Percentiles rank a stretch among this genome's conserved stretches.
Conservation (phyloP, 2,113 vertebrate species). For the Polyodon spathula region DNA sequence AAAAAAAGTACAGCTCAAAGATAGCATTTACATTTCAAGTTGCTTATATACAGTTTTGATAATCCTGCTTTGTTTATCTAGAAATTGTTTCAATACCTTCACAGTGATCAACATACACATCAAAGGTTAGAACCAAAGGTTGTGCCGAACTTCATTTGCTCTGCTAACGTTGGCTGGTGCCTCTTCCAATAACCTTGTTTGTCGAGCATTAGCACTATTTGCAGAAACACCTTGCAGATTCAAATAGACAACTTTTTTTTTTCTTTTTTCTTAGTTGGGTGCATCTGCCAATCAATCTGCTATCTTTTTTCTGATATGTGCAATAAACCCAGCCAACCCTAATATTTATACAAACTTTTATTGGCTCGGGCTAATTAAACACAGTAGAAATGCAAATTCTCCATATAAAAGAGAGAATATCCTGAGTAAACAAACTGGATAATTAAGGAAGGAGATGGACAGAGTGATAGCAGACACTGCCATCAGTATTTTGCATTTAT, state of each 20-base stretch:
- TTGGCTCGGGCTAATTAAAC: constrained; percentile 52
- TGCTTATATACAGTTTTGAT: constrained; percentile 34
- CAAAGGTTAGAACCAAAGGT: too few relatives aligned
- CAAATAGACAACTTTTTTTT: constrained; percentile 58
- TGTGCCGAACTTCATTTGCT: constrained; percentile 74
- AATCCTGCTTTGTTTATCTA: constrained; percentile 43
- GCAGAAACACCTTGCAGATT: constrained; percentile 72
- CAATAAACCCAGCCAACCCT: constrained; percentile 60
- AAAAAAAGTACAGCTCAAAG: constrained; percentile 35
- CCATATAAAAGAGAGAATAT: constrained; percentile 36
- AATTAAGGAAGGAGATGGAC: constrained; percentile 35
- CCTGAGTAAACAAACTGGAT: constrained; percentile 34
- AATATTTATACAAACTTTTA: constrained; percentile 74
- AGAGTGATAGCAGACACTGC: constrained; percentile 22
- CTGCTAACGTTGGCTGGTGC: constrained; percentile 69
- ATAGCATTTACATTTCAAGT: constrained; percentile 55
- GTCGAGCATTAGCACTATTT: constrained; percentile 79
- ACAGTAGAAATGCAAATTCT: constrained; percentile 35
- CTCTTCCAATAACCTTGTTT: constrained; percentile 81
- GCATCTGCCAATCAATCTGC: constrained; percentile 52
- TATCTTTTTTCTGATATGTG: constrained; percentile 59
- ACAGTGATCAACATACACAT: constrained; percentile 69
- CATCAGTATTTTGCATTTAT: constrained; percentile 24
- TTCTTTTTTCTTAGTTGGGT: constrained; percentile 64
- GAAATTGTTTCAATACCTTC: constrained; percentile 46